Percentiles rank a stretch among this genome's conserved stretches.
Evolutionary conservation across 2,113 vertebrate species (phyloP).

Genomic region (Psittacula cyanocephala): DNA sequence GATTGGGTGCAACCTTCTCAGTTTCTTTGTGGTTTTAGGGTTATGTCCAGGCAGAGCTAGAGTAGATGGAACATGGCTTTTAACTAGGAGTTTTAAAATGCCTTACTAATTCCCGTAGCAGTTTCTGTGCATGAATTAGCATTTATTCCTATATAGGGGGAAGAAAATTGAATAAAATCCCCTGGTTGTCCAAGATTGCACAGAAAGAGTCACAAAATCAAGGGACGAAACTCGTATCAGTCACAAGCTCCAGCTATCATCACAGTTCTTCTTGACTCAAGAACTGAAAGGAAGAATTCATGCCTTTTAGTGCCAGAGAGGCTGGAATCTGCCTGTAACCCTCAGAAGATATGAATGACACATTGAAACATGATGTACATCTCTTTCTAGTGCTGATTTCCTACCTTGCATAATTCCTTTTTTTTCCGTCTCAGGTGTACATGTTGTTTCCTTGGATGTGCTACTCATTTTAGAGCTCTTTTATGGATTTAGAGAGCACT

Average conservation of each 20-base stretch:
- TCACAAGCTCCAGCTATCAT: not conserved
- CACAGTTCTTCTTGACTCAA: not conserved
- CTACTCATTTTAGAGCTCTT: not conserved
- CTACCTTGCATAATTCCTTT: not conserved
- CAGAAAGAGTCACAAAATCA: not conserved
- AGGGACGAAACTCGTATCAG: not conserved
- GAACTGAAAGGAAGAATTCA: not conserved
- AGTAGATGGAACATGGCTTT: not conserved
- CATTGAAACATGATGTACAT: not conserved
- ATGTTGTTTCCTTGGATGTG: not conserved
- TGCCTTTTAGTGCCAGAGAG: not conserved
- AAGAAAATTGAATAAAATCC: not conserved
- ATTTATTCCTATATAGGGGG: not conserved
- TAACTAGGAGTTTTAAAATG: not conserved
- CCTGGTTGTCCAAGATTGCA: not conserved
- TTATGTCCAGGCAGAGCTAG: not conserved
- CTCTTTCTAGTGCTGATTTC: not conserved
- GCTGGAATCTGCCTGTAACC: not conserved
- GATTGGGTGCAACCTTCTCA: not conserved
- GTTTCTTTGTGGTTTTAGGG: conserved; percentile 12
- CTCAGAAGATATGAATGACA: not conserved
- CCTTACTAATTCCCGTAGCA: not conserved
- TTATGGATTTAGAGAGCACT: not conserved
- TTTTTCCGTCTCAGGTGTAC: not conserved
- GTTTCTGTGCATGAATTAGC: not conserved